phyloP scores from a whole-genome alignment of 2,797 vertebrate genomes.

The Poeciliopsis paucimaculata region DNA sequence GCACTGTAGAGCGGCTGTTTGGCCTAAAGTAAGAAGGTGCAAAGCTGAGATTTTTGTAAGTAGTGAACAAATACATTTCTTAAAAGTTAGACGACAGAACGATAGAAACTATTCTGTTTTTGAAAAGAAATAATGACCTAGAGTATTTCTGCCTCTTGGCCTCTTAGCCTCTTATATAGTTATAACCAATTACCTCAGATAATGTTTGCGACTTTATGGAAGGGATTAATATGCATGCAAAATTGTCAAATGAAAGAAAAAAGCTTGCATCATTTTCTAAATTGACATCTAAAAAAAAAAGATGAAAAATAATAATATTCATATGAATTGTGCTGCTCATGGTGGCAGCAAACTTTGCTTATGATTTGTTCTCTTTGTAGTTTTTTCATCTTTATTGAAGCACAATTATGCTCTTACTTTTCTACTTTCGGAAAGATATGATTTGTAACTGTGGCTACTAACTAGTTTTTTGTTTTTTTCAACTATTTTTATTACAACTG shows the following conservation, averaged over 20 bases:
- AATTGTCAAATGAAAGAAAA: background rate
- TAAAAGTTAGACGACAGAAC: background rate
- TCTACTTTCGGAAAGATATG: background rate
- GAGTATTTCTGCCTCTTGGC: background rate
- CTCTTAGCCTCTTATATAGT: background rate
- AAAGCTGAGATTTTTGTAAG: background rate
- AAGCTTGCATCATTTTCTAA: background rate
- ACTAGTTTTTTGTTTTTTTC: background rate
- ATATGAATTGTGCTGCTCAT: background rate
- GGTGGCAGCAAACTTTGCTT: background rate
- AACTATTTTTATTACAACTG: background rate
- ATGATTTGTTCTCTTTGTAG: background rate
- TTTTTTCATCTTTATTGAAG: background rate
- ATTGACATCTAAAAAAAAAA: background rate
- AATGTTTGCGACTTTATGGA: background rate
- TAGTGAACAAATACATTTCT: background rate
- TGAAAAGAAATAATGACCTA: background rate
- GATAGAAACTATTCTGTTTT: background rate
- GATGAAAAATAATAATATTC: background rate
- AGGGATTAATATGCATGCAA: background rate
- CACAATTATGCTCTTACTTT: background rate
- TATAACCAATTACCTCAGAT: background rate
- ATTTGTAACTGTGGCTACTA: background rate
- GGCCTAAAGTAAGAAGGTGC: background rate
- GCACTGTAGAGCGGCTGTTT: background rate